Base-by-base conservation (phyloP, 2,113 vertebrate genomes). In the Leuciscus idus region DNA sequence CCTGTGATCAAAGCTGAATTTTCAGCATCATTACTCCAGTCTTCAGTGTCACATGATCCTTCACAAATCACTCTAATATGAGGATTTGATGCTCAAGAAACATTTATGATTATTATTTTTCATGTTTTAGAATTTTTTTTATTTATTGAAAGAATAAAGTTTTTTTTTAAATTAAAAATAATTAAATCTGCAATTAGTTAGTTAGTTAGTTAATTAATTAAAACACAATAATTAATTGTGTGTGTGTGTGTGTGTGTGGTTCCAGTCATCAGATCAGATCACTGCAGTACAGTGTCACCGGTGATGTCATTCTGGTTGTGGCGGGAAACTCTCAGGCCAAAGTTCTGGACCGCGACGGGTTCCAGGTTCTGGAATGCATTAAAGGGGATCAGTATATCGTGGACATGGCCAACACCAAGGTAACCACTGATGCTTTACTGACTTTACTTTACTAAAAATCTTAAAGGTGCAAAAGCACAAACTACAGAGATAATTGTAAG, bases 351-450 rank as follows among this genome's bases (percentile, higher is more conserved):
- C 95, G 98, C 75, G 98, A 99, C 86, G 98, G 98, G 79, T 99
- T 99, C 93, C 97, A 96, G n/a, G 97, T 99, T 33, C 96, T 99
- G 95, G 98, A 99, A 83, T 99, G 97, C 90, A 93, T 97, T 66
- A 99, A 99, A 89, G 98, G 98, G 91, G 98, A 99, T 92, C 98
- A 99, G 76, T 99, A 99, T 91, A 99, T 99, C 43, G 97, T 99
- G 88, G 98, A 99, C 91, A 99, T 99, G 97, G 97, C 96, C 50
- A 98, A 98, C 85, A 99, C 98, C 75, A 99, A 99, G 97, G 98
- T 98, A 95, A 57, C 52, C 19, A 57, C 55, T 57, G 3, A 2
- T 57, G 55, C 55, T 21, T 8, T 21, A 57, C 55, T 21, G 55
- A 2, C 21, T 26, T 26, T 26, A 26, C 26, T 26, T 26, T 26